phyloP scores from a whole-genome alignment of 2,888 invertebrate species.

The Invenusta paracnida region DNA sequence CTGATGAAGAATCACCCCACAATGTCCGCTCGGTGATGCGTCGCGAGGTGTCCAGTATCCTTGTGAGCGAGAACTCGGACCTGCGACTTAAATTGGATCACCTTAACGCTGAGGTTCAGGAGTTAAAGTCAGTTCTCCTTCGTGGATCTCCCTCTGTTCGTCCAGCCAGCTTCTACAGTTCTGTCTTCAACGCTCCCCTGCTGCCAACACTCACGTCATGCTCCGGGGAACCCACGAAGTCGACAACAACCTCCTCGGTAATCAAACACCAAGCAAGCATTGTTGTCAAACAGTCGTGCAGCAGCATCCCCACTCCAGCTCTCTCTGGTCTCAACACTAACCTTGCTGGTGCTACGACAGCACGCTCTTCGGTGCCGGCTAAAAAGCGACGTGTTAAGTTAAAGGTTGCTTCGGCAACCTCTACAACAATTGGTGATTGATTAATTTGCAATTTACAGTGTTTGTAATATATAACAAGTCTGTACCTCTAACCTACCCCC shows the following conservation, averaged over 20 bases:
- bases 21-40: conserved; percentile 51
- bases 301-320: not conserved
- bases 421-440: conserved; percentile 4
- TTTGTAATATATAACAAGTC: too few relatives aligned
- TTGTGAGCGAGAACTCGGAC: conserved; percentile 64
- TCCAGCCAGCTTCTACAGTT: not conserved
- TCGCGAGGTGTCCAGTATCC: conserved; percentile 55
- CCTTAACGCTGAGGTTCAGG: conserved; percentile 83
- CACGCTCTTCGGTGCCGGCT: not conserved
- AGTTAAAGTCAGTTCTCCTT: conserved; percentile 66
- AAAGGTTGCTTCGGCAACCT: not conserved
- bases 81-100: conserved; percentile 72
- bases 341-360: not conserved
- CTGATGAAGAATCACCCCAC: too few relatives aligned
- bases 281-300: too few relatives aligned
- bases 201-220: too few relatives aligned
- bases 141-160: not conserved
- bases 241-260: not conserved
- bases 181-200: not conserved
- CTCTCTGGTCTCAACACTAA: not conserved
- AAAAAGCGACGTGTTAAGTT: not conserved
- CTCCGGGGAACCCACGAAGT: not conserved
- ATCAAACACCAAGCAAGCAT: too few relatives aligned
- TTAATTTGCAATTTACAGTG: too few relatives aligned
- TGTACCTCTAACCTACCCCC: too few relatives aligned